These are phyloP conservation scores for Eurypyga helias DNA, from an alignment of 2,113 vertebrate species.

Conservation along the genomic window DNA sequence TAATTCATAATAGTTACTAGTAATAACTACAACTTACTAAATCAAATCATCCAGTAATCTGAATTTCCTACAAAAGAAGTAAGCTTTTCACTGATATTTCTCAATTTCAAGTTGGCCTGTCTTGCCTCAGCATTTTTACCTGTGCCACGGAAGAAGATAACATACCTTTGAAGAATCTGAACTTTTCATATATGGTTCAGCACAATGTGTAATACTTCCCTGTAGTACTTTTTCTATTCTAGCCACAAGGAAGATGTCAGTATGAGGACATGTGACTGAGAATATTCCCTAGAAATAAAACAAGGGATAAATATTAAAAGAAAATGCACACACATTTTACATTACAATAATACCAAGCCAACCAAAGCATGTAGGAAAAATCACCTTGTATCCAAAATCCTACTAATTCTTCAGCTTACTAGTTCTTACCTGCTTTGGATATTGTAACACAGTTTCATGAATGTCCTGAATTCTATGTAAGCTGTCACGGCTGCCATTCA, in stretches of 20 bases:
- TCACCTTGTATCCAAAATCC: background rate
- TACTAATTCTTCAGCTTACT: background rate
- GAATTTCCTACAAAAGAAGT: background rate
- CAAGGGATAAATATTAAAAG: background rate
- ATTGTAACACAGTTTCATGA: slow-evolving; percentile 85
- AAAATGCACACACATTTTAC: background rate
- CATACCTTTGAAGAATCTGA: slow-evolving; percentile 96
- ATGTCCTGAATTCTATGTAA: slow-evolving; percentile 77
- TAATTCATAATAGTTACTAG: background rate
- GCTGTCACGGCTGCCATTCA: slow-evolving; percentile 84
- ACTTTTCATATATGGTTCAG: slow-evolving; percentile 96
- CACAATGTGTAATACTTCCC: slow-evolving; percentile 94
- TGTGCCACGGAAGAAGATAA: background rate
- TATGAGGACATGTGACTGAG: slow-evolving; percentile 93
- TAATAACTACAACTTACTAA: background rate
- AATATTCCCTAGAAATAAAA: slow-evolving; percentile 87
- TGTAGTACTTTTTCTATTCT: slow-evolving; percentile 97
- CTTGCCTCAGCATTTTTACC: background rate
- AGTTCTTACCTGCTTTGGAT: slow-evolving; percentile 88
- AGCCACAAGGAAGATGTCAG: slow-evolving; percentile 97
- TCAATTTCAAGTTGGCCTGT: background rate
- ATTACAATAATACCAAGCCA: background rate
- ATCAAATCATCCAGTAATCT: background rate
- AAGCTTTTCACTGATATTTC: background rate
- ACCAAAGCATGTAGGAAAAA: fast-evolving